Evolutionary conservation across 2,797 vertebrate genomes (phyloP), one percentile per base, ranked within the genome.

Genomic region (Girardinus metallicus): DNA sequence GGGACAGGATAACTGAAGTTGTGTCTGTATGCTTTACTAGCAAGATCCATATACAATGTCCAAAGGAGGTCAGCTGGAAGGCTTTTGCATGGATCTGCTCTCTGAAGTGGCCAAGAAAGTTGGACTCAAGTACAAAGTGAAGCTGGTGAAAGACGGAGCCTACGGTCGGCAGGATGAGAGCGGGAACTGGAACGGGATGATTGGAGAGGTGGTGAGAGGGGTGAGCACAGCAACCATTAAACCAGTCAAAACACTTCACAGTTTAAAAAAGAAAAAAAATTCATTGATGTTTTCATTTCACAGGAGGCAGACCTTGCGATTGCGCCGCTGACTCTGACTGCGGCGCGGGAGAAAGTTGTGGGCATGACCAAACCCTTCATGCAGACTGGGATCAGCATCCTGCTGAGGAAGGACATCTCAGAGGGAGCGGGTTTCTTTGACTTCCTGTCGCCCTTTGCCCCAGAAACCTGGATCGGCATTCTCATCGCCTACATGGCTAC

Each of bases 341-440:
- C 97, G 0, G 92, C 91, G 13, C 92, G 97, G 53, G 97, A 97
- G 82, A 96, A 95, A 70, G 96, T 78, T 1, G 95, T 98, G 12
- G 96, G 94, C 75, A 97, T 98, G 96, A 97, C 95, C 86, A 97
- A 97, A 0, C 97, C 97, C 0, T 98, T 97, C 95, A 96, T 98
- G 95, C 96, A 97, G 92, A 98, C 97, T 0, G 97, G 97, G 0
- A 97, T 98, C 44, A 96, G 97, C 41, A 96, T 98, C 92, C 75
- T 98, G 83, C 90, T 98, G 55, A 95, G 95, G 66, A 97, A 95
- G 79, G 96, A 97, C 75, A 90, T 93, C 74, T 94, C 96, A 0
- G 95, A 96, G 79, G 93, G 90, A 3, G 29, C 93, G 3, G 92
- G 93, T 0, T 92, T 97, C 78, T 97, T 98, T 90, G 94, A 96